A percentile compares a stretch with the other conserved stretches of the same genome.
Conservation (phyloP, 2,888 invertebrate species). For the Philaethria dido region DNA sequence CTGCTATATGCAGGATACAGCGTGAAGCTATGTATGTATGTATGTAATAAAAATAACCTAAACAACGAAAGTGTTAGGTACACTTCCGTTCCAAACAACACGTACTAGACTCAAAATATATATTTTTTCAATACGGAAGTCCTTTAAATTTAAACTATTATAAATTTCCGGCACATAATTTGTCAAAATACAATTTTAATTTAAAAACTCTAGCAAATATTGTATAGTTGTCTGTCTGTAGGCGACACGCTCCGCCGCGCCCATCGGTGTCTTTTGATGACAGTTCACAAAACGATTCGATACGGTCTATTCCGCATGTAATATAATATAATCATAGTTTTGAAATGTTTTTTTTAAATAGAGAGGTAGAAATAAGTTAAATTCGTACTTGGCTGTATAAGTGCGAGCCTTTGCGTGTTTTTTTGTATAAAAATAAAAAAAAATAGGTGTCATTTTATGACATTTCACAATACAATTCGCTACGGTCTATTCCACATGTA, state of each 20-base stretch:
- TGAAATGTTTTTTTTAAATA: background rate
- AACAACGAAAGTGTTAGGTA: no score
- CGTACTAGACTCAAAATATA: background rate
- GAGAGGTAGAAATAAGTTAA: background rate
- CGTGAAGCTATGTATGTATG: no score
- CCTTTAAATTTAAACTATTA: background rate
- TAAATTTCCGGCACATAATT: slow-evolving; percentile 2
- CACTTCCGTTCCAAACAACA: slow-evolving; percentile 7
- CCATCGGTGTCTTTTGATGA: slow-evolving; percentile 24
- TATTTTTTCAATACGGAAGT: slow-evolving; percentile 1
- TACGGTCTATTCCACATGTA: background rate
- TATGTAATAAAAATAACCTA: no score
- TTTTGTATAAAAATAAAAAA: no score
- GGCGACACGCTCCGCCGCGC: slow-evolving; percentile 30
- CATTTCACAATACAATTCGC: slow-evolving; percentile 11
- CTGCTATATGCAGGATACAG: no score
- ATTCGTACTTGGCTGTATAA: no score
- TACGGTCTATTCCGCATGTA: background rate
- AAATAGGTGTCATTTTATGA: slow-evolving; percentile 23
- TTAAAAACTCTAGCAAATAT: slow-evolving; percentile 9
- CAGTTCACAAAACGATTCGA: slow-evolving; percentile 13
- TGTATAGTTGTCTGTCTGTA: slow-evolving; percentile 1
- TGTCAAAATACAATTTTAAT: slow-evolving; percentile 7
- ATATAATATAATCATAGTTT: background rate
- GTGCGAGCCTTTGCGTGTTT: no score